phyloP scores from a whole-genome alignment of 37 sponge, comb jelly and placozoan species.

The Cliona cf. orientalis region DNA sequence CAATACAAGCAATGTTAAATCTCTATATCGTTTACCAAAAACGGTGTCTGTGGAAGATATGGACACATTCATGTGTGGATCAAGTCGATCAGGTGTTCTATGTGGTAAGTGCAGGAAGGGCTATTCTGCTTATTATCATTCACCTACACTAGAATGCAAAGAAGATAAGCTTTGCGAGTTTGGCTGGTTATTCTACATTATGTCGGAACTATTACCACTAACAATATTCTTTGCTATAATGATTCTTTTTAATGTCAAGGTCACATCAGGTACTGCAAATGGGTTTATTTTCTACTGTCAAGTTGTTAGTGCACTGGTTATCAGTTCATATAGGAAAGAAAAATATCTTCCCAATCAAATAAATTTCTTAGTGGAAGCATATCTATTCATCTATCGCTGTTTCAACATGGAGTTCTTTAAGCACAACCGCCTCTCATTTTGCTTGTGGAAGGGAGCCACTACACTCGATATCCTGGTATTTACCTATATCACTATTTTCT shows the following conservation, averaged over 20 bases:
- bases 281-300: slow-evolving; percentile 49
- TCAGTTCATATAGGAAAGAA: neutral
- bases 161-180: neutral
- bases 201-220: slow-evolving; percentile 48
- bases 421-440: slow-evolving; percentile 38
- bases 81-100: slow-evolving; percentile 1
- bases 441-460: slow-evolving; percentile 46
- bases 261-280: slow-evolving; percentile 33
- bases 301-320: too few species aligned
- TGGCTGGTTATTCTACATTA: slow-evolving; percentile 23
- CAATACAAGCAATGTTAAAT: too few species aligned
- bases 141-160: neutral
- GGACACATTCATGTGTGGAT: neutral
- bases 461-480: slow-evolving; percentile 48
- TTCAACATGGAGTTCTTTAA: slow-evolving; percentile 47
- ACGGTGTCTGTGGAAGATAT: too few species aligned
- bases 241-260: slow-evolving; percentile 18
- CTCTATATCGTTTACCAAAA: too few species aligned
- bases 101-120: slow-evolving; percentile 31
- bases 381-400: neutral
- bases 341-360: neutral
- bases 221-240: slow-evolving; percentile 23
- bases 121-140: slow-evolving; percentile 32
- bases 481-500: slow-evolving; percentile 33
- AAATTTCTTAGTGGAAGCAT: neutral